phyloP scores from a whole-genome alignment of 2,797 vertebrate species.

The Muraenolepis orangiensis region DNA sequence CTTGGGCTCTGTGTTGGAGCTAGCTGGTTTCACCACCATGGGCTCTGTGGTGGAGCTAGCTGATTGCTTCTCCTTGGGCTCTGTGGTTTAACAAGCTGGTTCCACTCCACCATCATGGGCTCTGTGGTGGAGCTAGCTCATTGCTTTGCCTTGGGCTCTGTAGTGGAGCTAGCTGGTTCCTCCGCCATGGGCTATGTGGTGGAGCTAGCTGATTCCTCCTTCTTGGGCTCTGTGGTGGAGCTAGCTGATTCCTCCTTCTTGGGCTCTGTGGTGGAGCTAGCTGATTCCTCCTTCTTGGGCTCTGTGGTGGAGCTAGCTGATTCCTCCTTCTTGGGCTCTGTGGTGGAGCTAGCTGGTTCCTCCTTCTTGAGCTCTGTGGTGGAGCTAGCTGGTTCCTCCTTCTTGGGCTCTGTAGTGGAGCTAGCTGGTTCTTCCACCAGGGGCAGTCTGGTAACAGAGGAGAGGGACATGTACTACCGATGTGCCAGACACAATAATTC shows the following conservation, averaged over 20 bases:
- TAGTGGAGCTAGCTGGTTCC: neutral
- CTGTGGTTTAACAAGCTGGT: neutral
- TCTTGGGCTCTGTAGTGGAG: neutral
- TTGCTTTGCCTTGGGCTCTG: neutral
- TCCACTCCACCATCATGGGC: neutral
- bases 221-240: neutral
- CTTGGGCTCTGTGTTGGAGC: constrained; percentile 36
- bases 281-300: neutral
- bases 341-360: neutral
- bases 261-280: neutral
- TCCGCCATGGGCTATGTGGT: neutral
- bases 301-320: neutral
- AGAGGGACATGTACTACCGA: constrained; percentile 9
- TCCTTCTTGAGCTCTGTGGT: neutral
- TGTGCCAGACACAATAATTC: constrained; percentile 62
- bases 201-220: neutral
- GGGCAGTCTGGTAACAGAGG: neutral
- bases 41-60: neutral
- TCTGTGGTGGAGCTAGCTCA: neutral
- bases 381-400: neutral
- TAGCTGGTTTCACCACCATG: neutral
- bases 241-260: neutral
- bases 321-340: neutral
- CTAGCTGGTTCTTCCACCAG: neutral
- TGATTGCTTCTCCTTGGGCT: neutral